Percentiles rank a stretch among this genome's conserved stretches.
Conservation (phyloP, 2,888 invertebrate species). For the Vesta saturnalis region DNA sequence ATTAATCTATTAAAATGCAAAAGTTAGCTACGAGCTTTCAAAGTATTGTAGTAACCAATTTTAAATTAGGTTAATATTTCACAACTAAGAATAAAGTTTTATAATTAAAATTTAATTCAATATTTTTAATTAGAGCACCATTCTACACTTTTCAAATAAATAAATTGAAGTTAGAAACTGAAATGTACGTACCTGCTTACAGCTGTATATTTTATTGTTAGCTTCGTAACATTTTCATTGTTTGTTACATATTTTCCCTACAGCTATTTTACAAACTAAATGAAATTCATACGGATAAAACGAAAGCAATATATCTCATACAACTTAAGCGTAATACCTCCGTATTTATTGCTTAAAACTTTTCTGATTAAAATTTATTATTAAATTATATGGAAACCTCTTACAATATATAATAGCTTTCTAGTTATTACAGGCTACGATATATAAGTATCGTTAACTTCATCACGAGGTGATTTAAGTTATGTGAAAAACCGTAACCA, state of each 20-base stretch:
- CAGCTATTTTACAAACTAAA: not conserved
- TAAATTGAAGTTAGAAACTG: not conserved
- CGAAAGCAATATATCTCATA: not conserved
- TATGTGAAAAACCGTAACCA: not conserved
- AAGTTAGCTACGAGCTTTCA: not conserved
- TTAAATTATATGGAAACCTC: not conserved
- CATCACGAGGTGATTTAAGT: not conserved
- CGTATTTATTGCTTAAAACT: not conserved
- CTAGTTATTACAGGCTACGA: not conserved
- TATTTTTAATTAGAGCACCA: not conserved
- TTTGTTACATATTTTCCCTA: slow-evolving; percentile 1
- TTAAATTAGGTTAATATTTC: not conserved
- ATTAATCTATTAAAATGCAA: slow-evolving; percentile 1
- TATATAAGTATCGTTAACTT: not conserved
- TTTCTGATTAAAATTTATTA: not conserved
- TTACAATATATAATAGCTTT: not conserved
- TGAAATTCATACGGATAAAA: not conserved
- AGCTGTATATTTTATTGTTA: not conserved
- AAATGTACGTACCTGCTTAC: not conserved
- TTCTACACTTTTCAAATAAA: not conserved
- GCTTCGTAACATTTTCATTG: not conserved
- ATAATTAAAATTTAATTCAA: not conserved
- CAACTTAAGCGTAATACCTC: not conserved
- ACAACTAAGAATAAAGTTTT: not conserved
- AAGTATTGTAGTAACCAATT: not conserved